Conservation (phyloP, 2,888 invertebrate species). For the Platycheirus rosarum region DNA sequence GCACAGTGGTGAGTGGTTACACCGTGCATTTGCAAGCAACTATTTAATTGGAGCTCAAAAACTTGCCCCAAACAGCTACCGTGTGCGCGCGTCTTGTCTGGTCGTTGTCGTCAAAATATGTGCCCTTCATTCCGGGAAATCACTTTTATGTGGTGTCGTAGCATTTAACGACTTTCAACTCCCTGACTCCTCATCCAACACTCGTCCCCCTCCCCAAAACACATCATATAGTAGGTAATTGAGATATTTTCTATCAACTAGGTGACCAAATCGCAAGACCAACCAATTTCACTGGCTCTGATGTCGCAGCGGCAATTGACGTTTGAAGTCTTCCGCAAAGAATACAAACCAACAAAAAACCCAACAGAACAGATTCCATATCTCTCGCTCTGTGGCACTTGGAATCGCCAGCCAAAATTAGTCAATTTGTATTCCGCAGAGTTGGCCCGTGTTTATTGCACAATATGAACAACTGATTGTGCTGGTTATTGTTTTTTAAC, state of each 20-base stretch:
- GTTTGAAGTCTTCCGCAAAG: slow-evolving; percentile 57
- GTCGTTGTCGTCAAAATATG: slow-evolving; percentile 55
- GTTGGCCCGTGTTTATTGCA: slow-evolving; percentile 77
- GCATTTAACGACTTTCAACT: slow-evolving; percentile 53
- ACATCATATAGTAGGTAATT: slow-evolving; percentile 44
- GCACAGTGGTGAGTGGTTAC: background rate
- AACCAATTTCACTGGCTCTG: slow-evolving; percentile 47
- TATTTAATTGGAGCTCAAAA: slow-evolving; percentile 64
- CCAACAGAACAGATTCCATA: slow-evolving; percentile 70
- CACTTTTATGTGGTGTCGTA: slow-evolving; percentile 54
- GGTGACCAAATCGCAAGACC: slow-evolving; percentile 39
- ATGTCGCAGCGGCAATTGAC: slow-evolving; percentile 15
- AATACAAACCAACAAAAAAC: slow-evolving; percentile 21
- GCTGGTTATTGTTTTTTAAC: slow-evolving; percentile 81
- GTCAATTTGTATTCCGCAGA: slow-evolving; percentile 76
- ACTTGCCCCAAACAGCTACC: slow-evolving; percentile 66
- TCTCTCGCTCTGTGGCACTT: slow-evolving; percentile 57
- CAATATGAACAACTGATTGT: slow-evolving; percentile 78
- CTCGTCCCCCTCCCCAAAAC: too few species aligned
- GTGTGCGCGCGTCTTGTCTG: slow-evolving; percentile 2
- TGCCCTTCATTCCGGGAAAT: slow-evolving; percentile 70
- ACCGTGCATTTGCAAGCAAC: slow-evolving; percentile 53
- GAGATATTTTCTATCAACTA: slow-evolving; percentile 68
- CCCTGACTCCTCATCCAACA: slow-evolving; percentile 5
- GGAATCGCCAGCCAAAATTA: slow-evolving; percentile 72